These are phyloP conservation scores for Pangasius djambal DNA, from an alignment of 2,797 vertebrate species.

Conservation along the genomic window DNA sequence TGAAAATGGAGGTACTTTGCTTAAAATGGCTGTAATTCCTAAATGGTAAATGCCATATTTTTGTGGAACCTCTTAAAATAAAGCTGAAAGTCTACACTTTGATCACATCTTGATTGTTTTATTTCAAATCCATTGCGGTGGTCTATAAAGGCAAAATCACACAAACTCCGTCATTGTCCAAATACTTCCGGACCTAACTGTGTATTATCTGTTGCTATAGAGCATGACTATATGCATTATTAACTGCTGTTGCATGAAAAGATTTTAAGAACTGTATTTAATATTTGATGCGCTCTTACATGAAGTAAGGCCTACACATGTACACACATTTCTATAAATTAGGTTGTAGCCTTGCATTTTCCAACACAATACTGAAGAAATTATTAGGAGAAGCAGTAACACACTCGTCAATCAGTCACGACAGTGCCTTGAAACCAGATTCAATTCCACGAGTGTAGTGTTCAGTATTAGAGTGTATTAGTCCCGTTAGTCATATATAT, in stretches of 20 bases:
- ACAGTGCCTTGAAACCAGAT: not conserved
- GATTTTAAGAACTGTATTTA: not conserved
- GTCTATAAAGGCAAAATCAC: no score
- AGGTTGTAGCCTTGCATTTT: not conserved
- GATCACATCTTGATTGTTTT: no score
- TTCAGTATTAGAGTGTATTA: constrained; percentile 4
- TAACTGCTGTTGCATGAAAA: not conserved
- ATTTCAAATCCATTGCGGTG: no score
- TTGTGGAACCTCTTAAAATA: no score
- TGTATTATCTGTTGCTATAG: not conserved
- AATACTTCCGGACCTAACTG: no score
- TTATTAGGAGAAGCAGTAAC: not conserved
- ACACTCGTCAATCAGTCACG: not conserved
- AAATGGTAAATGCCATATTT: no score
- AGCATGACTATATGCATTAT: not conserved
- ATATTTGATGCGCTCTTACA: not conserved
- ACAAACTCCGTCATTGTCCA: no score
- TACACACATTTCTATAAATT: not conserved
- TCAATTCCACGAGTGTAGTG: not conserved
- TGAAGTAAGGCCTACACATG: not conserved
- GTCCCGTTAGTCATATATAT: constrained; percentile 2
- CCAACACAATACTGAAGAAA: not conserved
- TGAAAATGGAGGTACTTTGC: no score
- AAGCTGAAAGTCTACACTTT: no score
- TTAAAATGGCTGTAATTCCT: no score